A percentile compares a stretch with the other conserved stretches of the same genome.
phyloP scores from a whole-genome alignment of 2,888 invertebrate genomes.

The Abrostola triplasia region DNA sequence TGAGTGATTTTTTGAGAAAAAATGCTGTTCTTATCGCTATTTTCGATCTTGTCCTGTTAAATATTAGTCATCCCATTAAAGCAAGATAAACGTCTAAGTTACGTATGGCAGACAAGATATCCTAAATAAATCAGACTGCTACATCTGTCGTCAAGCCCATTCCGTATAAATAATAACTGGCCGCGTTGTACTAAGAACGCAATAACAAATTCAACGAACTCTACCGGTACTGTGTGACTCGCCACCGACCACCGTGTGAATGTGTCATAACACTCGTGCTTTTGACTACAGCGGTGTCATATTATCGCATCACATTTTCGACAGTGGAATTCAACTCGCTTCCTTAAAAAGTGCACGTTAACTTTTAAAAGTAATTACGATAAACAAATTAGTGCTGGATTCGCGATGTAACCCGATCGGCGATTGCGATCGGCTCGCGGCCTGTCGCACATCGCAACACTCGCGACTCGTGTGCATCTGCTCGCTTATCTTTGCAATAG shows the following conservation, averaged over 20 bases:
- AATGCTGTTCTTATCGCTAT: slow-evolving; percentile 33
- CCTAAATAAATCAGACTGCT: slow-evolving; percentile 78
- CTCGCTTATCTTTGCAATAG: slow-evolving; percentile 73
- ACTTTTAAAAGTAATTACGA: slow-evolving; percentile 62
- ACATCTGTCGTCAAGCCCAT: slow-evolving; percentile 79
- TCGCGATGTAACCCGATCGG: slow-evolving; percentile 69
- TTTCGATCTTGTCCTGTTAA: slow-evolving; percentile 56
- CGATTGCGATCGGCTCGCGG: slow-evolving; percentile 59
- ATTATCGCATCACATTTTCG: slow-evolving; percentile 80
- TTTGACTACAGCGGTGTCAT: slow-evolving; percentile 81
- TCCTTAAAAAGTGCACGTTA: slow-evolving; percentile 68
- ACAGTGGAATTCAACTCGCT: slow-evolving; percentile 73
- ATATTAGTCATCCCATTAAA: slow-evolving; percentile 64
- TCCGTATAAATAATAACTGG: slow-evolving; percentile 82
- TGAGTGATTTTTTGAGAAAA: slow-evolving; percentile 30
- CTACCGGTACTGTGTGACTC: slow-evolving; percentile 86
- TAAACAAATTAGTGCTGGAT: slow-evolving; percentile 57
- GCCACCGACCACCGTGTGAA: slow-evolving; percentile 85
- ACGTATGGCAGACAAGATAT: slow-evolving; percentile 70
- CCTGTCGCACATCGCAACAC: slow-evolving; percentile 48
- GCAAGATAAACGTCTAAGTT: slow-evolving; percentile 64
- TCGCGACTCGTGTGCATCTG: slow-evolving; percentile 46
- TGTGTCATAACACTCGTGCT: slow-evolving; percentile 78
- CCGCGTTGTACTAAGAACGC: slow-evolving; percentile 84
- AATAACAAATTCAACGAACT: slow-evolving; percentile 89